Evolutionary conservation across 2,888 invertebrate genomes (phyloP), one percentile per base, ranked within the genome.

Genomic region (Drosophila mayaguana): DNA sequence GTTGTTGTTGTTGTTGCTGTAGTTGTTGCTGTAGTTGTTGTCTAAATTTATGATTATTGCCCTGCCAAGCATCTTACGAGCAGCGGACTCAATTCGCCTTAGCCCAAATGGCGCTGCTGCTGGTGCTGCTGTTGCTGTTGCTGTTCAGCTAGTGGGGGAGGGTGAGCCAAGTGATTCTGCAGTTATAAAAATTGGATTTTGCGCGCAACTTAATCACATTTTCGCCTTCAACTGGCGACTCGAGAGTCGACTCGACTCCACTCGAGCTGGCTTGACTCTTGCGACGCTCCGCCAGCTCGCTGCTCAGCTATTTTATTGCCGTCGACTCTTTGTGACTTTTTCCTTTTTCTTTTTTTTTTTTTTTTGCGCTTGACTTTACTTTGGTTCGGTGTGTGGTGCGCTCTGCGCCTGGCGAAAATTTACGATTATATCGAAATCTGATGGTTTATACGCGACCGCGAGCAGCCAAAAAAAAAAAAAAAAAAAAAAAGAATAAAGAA

Each of bases 381-480:
- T 72, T 66, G 81, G 67, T 79, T 72, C 64, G 81, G 76, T 76
- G 66, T 67, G 78, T 61, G 77, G 77, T 77, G 75, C 67, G 40
- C 67, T 70, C 72, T 72, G 73, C 77, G 79, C 80, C 77, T 80
- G 86, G 88, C 88, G 81, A 89, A 86, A 86, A 89, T 86, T 86
- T 86, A 86, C 89, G 86, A 86, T 89, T 86, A 86, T 86, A 86
- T 86, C 86, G 88, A 86, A 89, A 86, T 89, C 89, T 87, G 88
- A 86, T 86, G 89, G 88, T 86, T 86, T 86, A 86, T 86, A 82
- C 79, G 89, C 86, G 80, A 85, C 82, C 61, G 79, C 63, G 77
- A 70, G 78, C 83, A 68, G 2, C 45, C 22, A 78, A 65, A 81
- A 66, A 65, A 64, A 51, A 25, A 28, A 28, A 12, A 8, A 18